A percentile compares a stretch with the other conserved stretches of the same genome.
Evolutionary conservation across 2,888 invertebrate species (phyloP).

Genomic region (Nesidiocoris tenuis): DNA sequence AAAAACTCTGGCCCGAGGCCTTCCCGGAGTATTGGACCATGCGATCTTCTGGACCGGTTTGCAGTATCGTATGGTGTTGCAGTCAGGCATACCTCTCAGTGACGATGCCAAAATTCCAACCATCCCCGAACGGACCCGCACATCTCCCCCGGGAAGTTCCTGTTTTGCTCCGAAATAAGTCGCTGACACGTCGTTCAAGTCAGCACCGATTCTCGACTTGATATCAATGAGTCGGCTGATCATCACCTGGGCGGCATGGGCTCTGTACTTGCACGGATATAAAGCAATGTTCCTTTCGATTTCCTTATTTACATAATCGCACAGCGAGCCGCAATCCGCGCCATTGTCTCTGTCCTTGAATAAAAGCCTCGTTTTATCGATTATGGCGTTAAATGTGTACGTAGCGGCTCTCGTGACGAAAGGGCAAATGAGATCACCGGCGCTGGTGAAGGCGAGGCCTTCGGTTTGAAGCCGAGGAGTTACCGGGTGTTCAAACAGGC

Average conservation of each 20-base stretch:
- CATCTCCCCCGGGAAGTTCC: constrained; percentile 66
- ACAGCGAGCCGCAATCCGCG: constrained; percentile 63
- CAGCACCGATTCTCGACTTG: constrained; percentile 58
- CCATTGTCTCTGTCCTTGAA: constrained; percentile 62
- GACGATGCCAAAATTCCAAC: constrained; percentile 68
- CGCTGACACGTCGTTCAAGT: constrained; percentile 61
- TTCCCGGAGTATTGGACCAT: constrained; percentile 17
- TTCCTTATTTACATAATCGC: constrained; percentile 64
- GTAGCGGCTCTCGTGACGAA: constrained; percentile 66
- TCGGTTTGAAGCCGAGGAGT: constrained; percentile 47
- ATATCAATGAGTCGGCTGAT: constrained; percentile 66
- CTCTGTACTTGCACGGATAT: constrained; percentile 69
- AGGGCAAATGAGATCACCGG: constrained; percentile 49
- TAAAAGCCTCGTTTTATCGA: constrained; percentile 60
- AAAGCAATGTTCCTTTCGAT: constrained; percentile 69
- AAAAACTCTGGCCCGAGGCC: constrained; percentile 55
- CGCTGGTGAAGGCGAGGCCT: constrained; percentile 38
- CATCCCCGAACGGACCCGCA: constrained; percentile 66
- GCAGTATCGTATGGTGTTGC: constrained; percentile 42
- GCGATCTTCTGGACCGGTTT: constrained; percentile 44
- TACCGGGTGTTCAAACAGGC: constrained; percentile 56
- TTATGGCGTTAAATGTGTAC: constrained; percentile 67
- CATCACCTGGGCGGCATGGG: constrained; percentile 68
- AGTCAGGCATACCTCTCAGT: constrained; percentile 62
- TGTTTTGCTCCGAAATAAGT: constrained; percentile 70